These are phyloP conservation scores for Aplidium turbinatum DNA, from an alignment of 23 tunicate genomes.

Conservation along the genomic window DNA sequence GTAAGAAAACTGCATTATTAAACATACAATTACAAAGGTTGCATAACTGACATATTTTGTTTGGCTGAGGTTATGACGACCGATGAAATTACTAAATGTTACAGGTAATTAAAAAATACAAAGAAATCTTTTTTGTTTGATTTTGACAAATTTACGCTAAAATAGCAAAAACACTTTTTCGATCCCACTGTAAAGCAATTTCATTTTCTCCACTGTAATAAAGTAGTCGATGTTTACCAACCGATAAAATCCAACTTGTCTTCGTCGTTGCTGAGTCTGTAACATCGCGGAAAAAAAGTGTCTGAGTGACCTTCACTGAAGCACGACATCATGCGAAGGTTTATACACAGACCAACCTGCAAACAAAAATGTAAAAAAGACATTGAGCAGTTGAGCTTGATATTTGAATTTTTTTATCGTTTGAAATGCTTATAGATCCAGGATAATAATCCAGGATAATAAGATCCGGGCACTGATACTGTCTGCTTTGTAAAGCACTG, in stretches of 20 bases:
- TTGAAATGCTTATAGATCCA: too few species aligned
- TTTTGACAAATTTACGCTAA: too few species aligned
- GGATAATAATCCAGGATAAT: too few species aligned
- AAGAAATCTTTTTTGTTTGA: too few species aligned
- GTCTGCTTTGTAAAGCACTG: too few species aligned
- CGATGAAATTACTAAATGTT: too few species aligned
- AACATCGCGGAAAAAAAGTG: slow-evolving; percentile 91
- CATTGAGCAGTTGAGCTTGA: background rate
- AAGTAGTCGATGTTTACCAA: slow-evolving; percentile 6
- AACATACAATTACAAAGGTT: background rate
- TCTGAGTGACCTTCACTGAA: slow-evolving; percentile 63
- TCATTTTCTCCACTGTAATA: too few species aligned
- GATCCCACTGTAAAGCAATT: too few species aligned
- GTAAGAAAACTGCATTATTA: background rate
- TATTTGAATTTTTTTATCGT: background rate
- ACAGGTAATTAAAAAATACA: too few species aligned
- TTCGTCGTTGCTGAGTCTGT: slow-evolving; percentile 84
- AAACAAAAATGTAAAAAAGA: background rate
- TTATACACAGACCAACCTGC: slow-evolving; percentile 88
- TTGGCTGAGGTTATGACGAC: too few species aligned
- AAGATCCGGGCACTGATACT: too few species aligned
- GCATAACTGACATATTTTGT: background rate
- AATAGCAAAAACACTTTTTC: too few species aligned
- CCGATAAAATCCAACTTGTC: slow-evolving; percentile 91
- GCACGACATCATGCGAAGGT: slow-evolving; percentile 73